Evolutionary conservation across 2,113 vertebrate species (phyloP).

Genomic region (Antechinus flavipes): DNA sequence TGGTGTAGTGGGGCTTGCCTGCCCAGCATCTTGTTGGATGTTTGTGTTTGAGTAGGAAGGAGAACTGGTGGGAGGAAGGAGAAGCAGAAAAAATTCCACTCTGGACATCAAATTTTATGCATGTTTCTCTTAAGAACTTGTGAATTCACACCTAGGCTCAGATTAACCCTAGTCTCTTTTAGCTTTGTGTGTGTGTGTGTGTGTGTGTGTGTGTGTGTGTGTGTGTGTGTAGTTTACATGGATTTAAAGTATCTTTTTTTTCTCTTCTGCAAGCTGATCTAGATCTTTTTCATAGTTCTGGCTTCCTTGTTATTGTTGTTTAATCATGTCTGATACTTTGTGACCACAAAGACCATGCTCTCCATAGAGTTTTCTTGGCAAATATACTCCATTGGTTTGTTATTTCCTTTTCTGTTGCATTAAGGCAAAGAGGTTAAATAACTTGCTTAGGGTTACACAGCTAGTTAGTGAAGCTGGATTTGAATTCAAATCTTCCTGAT

Average conservation of each 20-base stretch:
- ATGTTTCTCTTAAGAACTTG: not conserved
- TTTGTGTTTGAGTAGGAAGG: not conserved
- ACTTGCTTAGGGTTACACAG: not conserved
- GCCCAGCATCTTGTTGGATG: not conserved
- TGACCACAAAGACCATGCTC: not conserved
- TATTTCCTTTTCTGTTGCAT: not conserved
- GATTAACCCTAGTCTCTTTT: not conserved
- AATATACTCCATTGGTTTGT: not conserved
- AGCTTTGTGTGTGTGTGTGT: not conserved
- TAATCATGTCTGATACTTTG: not conserved
- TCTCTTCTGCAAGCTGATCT: not conserved
- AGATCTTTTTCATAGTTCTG: not conserved
- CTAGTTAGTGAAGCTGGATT: not conserved
- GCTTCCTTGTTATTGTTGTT: not conserved
- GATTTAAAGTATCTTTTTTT: not conserved
- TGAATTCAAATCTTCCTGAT: not conserved
- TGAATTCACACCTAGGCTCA: not conserved
- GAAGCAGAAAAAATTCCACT: not conserved
- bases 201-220: too few relatives aligned
- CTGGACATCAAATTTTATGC: not conserved
- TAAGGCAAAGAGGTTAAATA: not conserved
- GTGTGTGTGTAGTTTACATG: not conserved
- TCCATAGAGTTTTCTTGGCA: not conserved
- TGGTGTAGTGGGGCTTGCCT: not conserved
- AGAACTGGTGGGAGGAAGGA: not conserved